Conservation (phyloP, 2,888 invertebrate species). For the Lacanobia oleracea region DNA sequence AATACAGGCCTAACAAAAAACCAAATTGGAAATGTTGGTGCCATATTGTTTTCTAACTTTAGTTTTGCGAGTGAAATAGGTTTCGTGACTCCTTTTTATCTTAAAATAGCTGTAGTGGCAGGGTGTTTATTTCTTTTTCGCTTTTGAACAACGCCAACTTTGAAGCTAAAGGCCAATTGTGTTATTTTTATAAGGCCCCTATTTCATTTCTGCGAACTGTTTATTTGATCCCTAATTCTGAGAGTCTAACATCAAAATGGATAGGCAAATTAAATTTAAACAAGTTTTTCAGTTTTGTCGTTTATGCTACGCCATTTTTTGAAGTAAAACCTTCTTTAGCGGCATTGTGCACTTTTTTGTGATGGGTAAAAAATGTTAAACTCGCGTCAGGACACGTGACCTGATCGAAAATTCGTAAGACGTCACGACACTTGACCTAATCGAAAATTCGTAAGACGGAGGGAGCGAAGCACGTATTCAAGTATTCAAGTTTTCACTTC, state of each 20-base stretch:
- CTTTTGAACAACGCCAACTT: conserved; percentile 7
- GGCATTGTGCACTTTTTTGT: no score
- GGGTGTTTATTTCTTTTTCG: conserved; percentile 27
- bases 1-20: conserved; percentile 52
- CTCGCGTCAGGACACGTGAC: no score
- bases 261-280: background rate
- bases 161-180: conserved; percentile 13
- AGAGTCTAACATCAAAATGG: background rate
- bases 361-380: no score
- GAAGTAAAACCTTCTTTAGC: no score
- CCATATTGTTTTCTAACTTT: conserved; percentile 58
- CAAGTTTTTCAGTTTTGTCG: background rate
- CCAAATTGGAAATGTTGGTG: conserved; percentile 54
- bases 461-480: no score
- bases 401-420: no score
- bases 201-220: conserved; percentile 5
- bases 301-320: background rate
- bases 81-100: conserved; percentile 39
- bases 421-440: no score
- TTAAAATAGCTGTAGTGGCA: conserved; percentile 29
- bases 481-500: no score
- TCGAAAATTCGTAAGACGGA: no score
- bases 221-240: conserved; percentile 12
- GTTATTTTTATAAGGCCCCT: background rate
- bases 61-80: conserved; percentile 44